Conservation (phyloP, 2,888 invertebrate species). For the Troilus luridus region DNA sequence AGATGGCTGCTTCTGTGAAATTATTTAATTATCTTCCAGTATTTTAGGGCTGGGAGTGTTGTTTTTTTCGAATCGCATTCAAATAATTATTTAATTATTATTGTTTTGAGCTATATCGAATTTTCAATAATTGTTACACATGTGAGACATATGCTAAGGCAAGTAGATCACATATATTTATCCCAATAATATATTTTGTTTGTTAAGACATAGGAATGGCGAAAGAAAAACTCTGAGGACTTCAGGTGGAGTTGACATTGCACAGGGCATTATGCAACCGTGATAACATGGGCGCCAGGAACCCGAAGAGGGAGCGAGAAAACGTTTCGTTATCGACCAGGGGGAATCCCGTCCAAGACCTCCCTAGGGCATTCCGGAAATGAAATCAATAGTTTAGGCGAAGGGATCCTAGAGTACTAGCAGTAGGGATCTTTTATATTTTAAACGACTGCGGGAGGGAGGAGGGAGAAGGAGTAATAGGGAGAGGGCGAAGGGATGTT, state of each 20-base stretch:
- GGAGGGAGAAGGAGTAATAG: not conserved
- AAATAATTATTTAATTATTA: too few relatives aligned
- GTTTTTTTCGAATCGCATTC: too few relatives aligned
- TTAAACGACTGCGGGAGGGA: not conserved
- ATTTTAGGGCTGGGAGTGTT: too few relatives aligned
- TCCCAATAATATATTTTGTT: too few relatives aligned
- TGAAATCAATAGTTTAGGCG: constrained; percentile 41
- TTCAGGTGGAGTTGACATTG: not conserved
- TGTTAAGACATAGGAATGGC: too few relatives aligned
- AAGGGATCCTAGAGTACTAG: constrained; percentile 22
- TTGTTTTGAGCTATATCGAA: too few relatives aligned
- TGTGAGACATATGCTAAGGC: too few relatives aligned
- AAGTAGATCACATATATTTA: too few relatives aligned
- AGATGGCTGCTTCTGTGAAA: too few relatives aligned
- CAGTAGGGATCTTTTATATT: constrained; percentile 5
- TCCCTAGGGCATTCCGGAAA: constrained; percentile 43
- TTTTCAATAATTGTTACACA: too few relatives aligned
- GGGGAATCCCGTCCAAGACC: constrained; percentile 15
- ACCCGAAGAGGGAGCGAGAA: not conserved
- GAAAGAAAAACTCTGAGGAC: too few relatives aligned
- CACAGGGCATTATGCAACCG: not conserved
- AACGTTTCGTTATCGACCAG: constrained; percentile 4
- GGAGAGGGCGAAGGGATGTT: not conserved
- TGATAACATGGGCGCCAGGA: not conserved
- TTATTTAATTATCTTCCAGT: too few relatives aligned